Percentiles rank a stretch among this genome's conserved stretches.
Evolutionary conservation across 2,113 vertebrate species (phyloP).

Genomic region (Beaufortia kweichowensis): DNA sequence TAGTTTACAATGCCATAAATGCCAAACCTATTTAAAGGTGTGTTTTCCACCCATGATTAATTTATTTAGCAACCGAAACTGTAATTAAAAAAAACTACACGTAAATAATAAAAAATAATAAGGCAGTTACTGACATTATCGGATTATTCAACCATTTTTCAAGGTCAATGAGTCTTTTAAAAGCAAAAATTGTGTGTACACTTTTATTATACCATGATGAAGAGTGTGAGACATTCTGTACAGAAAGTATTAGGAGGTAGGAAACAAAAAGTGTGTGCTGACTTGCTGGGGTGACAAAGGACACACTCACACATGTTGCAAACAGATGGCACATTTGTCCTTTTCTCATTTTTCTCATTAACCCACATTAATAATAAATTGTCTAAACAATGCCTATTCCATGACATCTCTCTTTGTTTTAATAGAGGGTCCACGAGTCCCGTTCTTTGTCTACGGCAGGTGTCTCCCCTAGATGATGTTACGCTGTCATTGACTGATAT

Average conservation of each 20-base stretch:
- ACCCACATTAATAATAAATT: constrained; percentile 49
- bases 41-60: too few relatives aligned
- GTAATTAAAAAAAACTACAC: too few relatives aligned
- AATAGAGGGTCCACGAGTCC: neutral
- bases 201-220: neutral
- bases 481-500: constrained; percentile 28
- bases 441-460: constrained; percentile 20
- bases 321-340: constrained; percentile 57
- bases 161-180: too few relatives aligned
- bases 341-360: constrained; percentile 41
- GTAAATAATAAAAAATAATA: too few relatives aligned
- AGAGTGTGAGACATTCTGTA: neutral
- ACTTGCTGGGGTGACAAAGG: constrained; percentile 21
- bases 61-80: too few relatives aligned
- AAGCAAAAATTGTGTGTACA: too few relatives aligned
- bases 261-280: constrained; percentile 13
- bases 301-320: constrained; percentile 40
- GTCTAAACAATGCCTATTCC: constrained; percentile 1
- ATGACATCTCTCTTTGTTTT: neutral
- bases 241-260: neutral
- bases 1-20: too few relatives aligned
- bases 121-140: too few relatives aligned
- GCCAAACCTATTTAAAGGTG: too few relatives aligned
- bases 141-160: too few relatives aligned
- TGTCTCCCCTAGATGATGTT: constrained; percentile 32